These are phyloP conservation scores for Rhinichthys osculus DNA, from an alignment of 2,797 vertebrate genomes.

Conservation along the genomic window DNA sequence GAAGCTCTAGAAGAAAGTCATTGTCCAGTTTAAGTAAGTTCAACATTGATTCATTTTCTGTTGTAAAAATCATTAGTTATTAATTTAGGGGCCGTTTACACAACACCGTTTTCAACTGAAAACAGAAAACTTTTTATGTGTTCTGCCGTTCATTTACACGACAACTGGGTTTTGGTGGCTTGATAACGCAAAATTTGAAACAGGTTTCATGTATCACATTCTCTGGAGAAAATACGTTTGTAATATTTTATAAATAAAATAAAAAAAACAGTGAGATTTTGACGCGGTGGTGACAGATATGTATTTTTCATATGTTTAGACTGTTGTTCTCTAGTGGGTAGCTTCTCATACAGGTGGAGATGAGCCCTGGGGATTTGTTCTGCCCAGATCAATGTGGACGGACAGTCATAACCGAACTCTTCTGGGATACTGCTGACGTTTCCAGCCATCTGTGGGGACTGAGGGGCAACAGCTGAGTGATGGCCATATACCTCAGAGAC, in stretches of 20 bases:
- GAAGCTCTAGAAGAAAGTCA: too few relatives aligned
- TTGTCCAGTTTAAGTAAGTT: too few relatives aligned
- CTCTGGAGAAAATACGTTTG: neutral
- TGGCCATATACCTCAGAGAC: constrained; percentile 14
- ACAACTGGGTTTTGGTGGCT: too few relatives aligned
- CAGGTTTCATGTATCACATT: neutral
- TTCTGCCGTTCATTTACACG: too few relatives aligned
- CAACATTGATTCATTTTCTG: too few relatives aligned
- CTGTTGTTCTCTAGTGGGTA: neutral
- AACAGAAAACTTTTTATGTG: too few relatives aligned
- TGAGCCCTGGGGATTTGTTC: constrained; percentile 4
- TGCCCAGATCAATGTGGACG: constrained; percentile 32
- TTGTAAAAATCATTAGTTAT: too few relatives aligned
- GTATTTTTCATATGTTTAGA: constrained; percentile 26
- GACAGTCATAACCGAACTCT: constrained; percentile 12
- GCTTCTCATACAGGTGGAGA: constrained; percentile 11
- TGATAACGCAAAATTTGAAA: too few relatives aligned
- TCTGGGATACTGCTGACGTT: neutral
- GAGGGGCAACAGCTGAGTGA: constrained; percentile 35
- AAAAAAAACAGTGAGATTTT: neutral
- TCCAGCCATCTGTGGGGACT: neutral
- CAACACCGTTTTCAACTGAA: too few relatives aligned
- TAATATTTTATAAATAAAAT: neutral
- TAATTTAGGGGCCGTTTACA: too few relatives aligned
- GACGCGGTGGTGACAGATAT: neutral